Percentiles rank a stretch among this genome's conserved stretches.
phyloP scores from a whole-genome alignment of 92 coral and sea anemone species.

The Zoanthus sansibaricus region DNA sequence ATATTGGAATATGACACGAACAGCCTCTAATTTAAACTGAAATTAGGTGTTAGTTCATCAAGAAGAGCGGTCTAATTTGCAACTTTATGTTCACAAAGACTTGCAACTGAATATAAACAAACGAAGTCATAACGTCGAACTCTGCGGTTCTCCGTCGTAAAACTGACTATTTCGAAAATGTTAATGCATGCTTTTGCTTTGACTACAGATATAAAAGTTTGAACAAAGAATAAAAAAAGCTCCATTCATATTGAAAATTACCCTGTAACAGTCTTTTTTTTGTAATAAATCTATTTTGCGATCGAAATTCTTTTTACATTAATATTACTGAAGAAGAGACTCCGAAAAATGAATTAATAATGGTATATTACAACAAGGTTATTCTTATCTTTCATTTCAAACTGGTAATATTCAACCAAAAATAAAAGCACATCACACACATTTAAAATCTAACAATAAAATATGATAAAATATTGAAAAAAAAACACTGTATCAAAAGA shows the following conservation, averaged over 20 bases:
- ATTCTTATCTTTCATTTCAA: neutral
- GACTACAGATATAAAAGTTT: neutral
- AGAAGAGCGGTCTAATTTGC: slow-evolving; percentile 7
- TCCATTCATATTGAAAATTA: neutral
- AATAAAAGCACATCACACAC: neutral
- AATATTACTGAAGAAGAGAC: neutral
- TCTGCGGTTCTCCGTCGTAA: no score
- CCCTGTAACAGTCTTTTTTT: neutral
- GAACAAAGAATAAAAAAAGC: neutral
- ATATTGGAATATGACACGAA: neutral
- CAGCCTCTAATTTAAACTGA: neutral
- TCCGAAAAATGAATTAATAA: slow-evolving; percentile 30
- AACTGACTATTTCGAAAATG: neutral
- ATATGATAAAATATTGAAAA: neutral
- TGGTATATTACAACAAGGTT: neutral
- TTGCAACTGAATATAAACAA: slow-evolving; percentile 12
- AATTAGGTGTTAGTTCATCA: neutral
- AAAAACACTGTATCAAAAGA: neutral
- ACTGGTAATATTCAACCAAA: slow-evolving; percentile 7
- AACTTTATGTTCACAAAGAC: neutral
- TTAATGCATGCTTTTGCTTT: neutral
- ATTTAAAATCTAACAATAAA: neutral
- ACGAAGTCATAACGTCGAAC: no score
- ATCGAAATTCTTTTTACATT: neutral
- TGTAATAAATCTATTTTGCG: slow-evolving; percentile 19